phyloP scores from a whole-genome alignment of 2,888 invertebrate species.

The Plagodis pulveraria region DNA sequence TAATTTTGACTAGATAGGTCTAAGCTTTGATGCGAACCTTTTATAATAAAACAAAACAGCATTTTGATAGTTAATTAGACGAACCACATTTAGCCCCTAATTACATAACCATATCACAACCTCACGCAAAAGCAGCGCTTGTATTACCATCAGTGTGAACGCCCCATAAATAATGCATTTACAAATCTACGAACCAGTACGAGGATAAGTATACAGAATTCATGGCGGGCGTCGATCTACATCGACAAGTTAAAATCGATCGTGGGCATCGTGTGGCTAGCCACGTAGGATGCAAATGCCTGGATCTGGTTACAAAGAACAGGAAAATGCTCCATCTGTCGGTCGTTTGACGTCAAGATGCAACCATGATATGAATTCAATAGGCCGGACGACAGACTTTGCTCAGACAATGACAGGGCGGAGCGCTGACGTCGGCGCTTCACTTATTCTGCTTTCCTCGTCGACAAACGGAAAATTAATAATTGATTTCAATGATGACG shows the following conservation, averaged over 20 bases:
- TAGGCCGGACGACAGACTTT: constrained; percentile 40
- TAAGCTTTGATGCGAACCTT: no score
- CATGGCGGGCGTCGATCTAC: constrained; percentile 59
- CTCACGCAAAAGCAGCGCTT: constrained; percentile 16
- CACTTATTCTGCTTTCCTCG: no score
- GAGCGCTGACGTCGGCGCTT: constrained; percentile 28
- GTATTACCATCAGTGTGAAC: constrained; percentile 29
- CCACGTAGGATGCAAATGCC: constrained; percentile 54
- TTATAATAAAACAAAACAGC: no score
- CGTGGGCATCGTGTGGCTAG: constrained; percentile 45
- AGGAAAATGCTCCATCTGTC: constrained; percentile 62
- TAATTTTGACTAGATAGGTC: no score
- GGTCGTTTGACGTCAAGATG: constrained; percentile 54
- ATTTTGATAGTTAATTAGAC: no score
- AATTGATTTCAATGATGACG: no score
- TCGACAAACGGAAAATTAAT: no score
- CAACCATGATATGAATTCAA: constrained; percentile 51
- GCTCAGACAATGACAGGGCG: constrained; percentile 38
- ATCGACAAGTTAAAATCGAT: constrained; percentile 65
- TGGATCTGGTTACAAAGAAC: constrained; percentile 59
- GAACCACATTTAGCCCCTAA: constrained; percentile 1
- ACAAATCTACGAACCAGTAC: constrained; percentile 33
- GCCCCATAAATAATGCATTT: constrained; percentile 43
- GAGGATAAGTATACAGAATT: constrained; percentile 59
- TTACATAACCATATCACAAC: constrained; percentile 19